A percentile compares a stretch with the other conserved stretches of the same genome.
Conservation (phyloP, 1,140 invertebrate genomes). For the Whitmania pigra region DNA sequence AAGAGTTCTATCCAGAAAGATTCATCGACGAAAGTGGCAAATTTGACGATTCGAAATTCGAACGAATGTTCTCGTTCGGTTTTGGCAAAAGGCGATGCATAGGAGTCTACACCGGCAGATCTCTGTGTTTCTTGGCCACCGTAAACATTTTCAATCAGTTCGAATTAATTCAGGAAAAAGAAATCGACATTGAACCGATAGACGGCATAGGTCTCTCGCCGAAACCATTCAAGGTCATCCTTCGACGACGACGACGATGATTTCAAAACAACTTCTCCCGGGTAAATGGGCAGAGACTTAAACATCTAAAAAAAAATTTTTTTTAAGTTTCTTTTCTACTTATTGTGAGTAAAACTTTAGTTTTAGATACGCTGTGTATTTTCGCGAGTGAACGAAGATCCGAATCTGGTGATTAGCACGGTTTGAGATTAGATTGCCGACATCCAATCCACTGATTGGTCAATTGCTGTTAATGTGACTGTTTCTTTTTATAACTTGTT, state of each 20-base stretch:
- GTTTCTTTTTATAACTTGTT: too few species aligned
- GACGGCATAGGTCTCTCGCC: constrained; percentile 10
- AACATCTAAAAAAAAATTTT: too few species aligned
- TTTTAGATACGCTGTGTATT: too few species aligned
- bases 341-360: too few species aligned
- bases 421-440: too few species aligned
- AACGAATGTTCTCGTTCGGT: constrained; percentile 28
- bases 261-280: too few species aligned
- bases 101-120: background rate
- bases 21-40: constrained; percentile 24
- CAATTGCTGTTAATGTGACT: too few species aligned
- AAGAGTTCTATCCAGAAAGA: constrained; percentile 25
- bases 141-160: background rate
- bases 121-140: constrained; percentile 2
- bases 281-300: too few species aligned
- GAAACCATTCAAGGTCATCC: constrained; percentile 5
- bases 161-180: constrained; percentile 3
- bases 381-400: too few species aligned
- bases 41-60: constrained; percentile 24
- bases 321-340: too few species aligned
- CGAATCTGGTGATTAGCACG: too few species aligned
- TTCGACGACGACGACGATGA: background rate
- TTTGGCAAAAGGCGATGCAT: constrained; percentile 22
- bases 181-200: constrained; percentile 4
- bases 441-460: too few species aligned